Evolutionary conservation across 2,888 invertebrate genomes (phyloP).

Genomic region (Byasa hedistus): DNA sequence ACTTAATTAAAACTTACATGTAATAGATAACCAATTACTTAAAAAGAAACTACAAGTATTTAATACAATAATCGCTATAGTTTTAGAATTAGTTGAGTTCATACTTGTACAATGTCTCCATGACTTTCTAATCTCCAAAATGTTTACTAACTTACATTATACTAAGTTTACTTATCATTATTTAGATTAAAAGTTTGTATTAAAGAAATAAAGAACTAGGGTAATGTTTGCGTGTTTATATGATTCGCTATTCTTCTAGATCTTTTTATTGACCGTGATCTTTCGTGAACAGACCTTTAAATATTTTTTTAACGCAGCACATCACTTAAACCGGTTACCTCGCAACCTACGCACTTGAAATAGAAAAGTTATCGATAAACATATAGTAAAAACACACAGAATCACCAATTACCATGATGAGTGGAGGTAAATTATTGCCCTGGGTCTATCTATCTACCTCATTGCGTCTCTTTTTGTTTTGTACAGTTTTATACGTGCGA

Average conservation of each 20-base stretch:
- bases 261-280: neutral
- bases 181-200: too few relatives aligned
- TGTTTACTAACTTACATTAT: too few relatives aligned
- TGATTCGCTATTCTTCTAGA: neutral
- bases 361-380: slow-evolving; percentile 53
- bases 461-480: slow-evolving; percentile 41
- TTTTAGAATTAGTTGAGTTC: too few relatives aligned
- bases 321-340: slow-evolving; percentile 40
- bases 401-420: slow-evolving; percentile 55
- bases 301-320: slow-evolving; percentile 15
- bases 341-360: slow-evolving; percentile 40
- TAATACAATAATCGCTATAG: too few relatives aligned
- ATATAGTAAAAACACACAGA: slow-evolving; percentile 47
- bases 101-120: too few relatives aligned
- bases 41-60: too few relatives aligned
- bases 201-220: too few relatives aligned
- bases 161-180: too few relatives aligned
- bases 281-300: too few relatives aligned
- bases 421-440: slow-evolving; percentile 52
- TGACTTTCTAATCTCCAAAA: too few relatives aligned
- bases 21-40: too few relatives aligned
- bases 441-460: slow-evolving; percentile 41
- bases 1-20: too few relatives aligned
- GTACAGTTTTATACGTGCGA: slow-evolving; percentile 32
- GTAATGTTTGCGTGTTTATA: neutral